Conservation (phyloP, 2,113 vertebrate species). For the Gasterosteus nipponicus region DNA sequence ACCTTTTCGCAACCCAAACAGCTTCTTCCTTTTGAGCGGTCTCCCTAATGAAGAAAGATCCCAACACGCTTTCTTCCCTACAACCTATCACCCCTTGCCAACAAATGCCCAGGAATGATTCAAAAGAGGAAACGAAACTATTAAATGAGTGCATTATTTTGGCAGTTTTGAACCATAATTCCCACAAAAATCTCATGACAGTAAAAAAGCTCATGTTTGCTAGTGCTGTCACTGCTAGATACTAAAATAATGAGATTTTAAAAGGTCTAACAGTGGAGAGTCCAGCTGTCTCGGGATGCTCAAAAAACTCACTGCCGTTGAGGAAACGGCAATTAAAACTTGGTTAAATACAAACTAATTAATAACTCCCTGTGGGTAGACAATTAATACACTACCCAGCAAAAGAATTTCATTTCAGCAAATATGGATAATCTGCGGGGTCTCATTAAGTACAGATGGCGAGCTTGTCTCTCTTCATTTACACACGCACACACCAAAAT, state of each 20-base stretch:
- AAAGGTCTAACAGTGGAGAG: background rate
- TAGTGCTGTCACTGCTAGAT: background rate
- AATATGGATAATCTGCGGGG: conserved; percentile 24
- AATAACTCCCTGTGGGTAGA: background rate
- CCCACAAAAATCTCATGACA: background rate
- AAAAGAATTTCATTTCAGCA: conserved; percentile 24
- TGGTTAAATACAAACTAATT: conserved; percentile 17
- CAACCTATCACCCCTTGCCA: background rate
- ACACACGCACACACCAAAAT: background rate
- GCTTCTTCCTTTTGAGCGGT: conserved; percentile 1
- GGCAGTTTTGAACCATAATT: background rate
- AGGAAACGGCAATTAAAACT: background rate
- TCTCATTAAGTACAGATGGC: conserved; percentile 28
- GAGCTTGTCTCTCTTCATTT: background rate
- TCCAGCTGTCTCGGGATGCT: background rate
- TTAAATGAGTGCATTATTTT: background rate
- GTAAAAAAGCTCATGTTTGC: background rate
- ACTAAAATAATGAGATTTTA: background rate
- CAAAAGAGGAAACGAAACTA: background rate
- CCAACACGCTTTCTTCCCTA: background rate
- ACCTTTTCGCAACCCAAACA: conserved; percentile 9
- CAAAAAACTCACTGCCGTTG: background rate
- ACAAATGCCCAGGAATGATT: background rate
- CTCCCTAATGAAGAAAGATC: conserved; percentile 20
- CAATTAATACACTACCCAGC: conserved; percentile 23